phyloP scores from a whole-genome alignment of 2,797 vertebrate species.

The Tapirus indicus region DNA sequence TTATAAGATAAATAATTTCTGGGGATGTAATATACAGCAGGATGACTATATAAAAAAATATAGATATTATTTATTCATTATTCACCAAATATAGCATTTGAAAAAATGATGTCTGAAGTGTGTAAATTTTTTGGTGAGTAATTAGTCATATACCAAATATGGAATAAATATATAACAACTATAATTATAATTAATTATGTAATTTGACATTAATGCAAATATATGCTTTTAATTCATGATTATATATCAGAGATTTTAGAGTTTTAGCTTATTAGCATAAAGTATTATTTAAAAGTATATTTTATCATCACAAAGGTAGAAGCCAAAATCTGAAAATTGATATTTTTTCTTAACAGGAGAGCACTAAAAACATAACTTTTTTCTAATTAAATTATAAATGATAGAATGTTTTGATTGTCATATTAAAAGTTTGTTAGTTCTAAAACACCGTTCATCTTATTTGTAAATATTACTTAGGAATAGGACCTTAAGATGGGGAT shows the following conservation, averaged over 20 bases:
- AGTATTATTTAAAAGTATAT: background rate
- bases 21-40: background rate
- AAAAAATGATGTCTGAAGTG: background rate
- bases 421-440: background rate
- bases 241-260: background rate
- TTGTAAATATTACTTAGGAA: background rate
- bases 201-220: slow-evolving; percentile 37
- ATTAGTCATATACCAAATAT: background rate
- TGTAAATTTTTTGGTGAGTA: background rate
- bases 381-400: slow-evolving; percentile 5
- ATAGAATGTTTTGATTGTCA: background rate
- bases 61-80: background rate
- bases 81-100: background rate
- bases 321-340: background rate
- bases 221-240: background rate
- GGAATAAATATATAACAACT: slow-evolving; percentile 1
- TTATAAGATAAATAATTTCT: background rate
- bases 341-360: background rate
- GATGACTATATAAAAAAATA: background rate
- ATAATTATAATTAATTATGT: background rate
- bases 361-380: background rate
- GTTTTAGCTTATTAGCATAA: slow-evolving; percentile 17
- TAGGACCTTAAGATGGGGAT: background rate
- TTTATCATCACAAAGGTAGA: background rate
- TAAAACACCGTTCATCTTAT: background rate